Base-by-base conservation (phyloP, 1,140 invertebrate species). In the Cotesia typhae region DNA sequence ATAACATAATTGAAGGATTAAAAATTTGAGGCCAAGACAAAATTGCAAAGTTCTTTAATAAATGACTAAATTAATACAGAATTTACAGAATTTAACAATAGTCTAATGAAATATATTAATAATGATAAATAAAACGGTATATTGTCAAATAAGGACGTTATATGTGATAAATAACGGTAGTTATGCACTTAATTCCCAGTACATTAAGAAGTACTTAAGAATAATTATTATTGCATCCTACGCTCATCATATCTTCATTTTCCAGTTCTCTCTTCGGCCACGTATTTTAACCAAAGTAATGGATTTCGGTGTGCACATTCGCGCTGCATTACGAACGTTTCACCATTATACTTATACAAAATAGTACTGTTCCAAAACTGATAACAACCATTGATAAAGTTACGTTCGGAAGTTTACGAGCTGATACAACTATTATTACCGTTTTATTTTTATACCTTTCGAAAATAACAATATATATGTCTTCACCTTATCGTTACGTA, bases 191-290 rank as follows among this genome's bases (percentile, higher is more conserved):
- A 47, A 47, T 47, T 47, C 41, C 41, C 6, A 9, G 41, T 47
- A 47, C 41, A 47, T 47, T 51, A 41, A 67, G 68, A 64, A 51
- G 64, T 52, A 52, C 47, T 66, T 51, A 28, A 28, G 37, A 66
- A 66, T 66, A 66, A 47, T 47, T 47, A 66, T 66, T 52, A 66
- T 20, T 64, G 37, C 64, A 52, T 52, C 41, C 28, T 52, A 12
- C 47, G 41, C 28, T 14, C 20, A 66, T 66, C 41, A 66, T 66
- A 66, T 66, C 64, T 66, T 52, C 64, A 66, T 66, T 66, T 66
- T 52, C 41, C 64, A 66, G 37, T 17, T 37, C 37, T 64, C 63
- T 37, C 17, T n/a, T 55, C n/a, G 17, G 4, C n/a, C 17, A n/a
- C 20, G 41, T 53, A 52, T 60, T 60, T 60, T 41, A 66, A 51